Evolutionary conservation across 2,888 invertebrate species (phyloP), one percentile per base, ranked within the genome.

Genomic region (Catocala fraxini): DNA sequence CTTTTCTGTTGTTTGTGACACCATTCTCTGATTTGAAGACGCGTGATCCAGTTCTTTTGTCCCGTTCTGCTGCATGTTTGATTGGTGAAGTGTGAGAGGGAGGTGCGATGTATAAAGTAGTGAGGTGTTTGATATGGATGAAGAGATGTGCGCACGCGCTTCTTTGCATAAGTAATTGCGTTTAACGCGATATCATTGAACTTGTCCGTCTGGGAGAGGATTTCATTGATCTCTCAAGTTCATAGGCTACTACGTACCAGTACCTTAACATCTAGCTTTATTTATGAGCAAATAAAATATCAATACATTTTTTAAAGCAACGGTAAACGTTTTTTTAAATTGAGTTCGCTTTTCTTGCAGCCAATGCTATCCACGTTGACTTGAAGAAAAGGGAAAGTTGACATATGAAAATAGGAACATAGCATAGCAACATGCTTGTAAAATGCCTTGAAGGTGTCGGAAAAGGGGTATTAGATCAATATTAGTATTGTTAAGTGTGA

Each of bases 1-100:
- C 91, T 93, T 92, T 92, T 92, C 91, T 92, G 93, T 91, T 91
- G 92, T 90, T 91, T 89, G 91, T 93, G 93, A 93, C 93, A 93
- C 92, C 89, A 83, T 92, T 89, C 92, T 92, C 90, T 90, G 92
- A 87, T 90, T 92, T 77, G 77, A 72, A 77, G 84, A 84, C 77
- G 72, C 73, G 73, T 89, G 90, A 89, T 91, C 89, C 84, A 91
- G 80, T 86, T 90, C 69, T 69, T 79, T 60, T 78, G 77, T 91
- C 86, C 73, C 80, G 81, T 56, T 89, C 81, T 25, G 25, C 25
- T 25, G 53, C 51, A 46, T 81, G 5, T 60, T 70, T 70, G 63
- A 56, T 0, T 41, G 6, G 43, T 42, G 3, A 42, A 35, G 91
- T 81, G 77, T 47, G 81, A 90, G 72, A 43, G 83, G 81, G 89